These are phyloP conservation scores for Notodonta ziczac DNA, from an alignment of 2,888 invertebrate species.

Conservation along the genomic window DNA sequence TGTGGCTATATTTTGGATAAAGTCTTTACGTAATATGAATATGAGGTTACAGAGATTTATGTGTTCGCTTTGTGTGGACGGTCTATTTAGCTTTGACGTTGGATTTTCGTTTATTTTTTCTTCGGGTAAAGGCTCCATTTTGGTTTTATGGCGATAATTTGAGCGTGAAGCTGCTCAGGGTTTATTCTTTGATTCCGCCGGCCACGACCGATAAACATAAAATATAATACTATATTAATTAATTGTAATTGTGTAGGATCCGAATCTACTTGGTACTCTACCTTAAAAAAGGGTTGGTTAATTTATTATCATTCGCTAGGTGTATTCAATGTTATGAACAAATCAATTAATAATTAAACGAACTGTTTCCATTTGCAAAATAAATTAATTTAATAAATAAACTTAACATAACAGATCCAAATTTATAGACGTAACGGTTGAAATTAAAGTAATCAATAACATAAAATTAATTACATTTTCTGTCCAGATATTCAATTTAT, in stretches of 20 bases:
- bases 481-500: not conserved
- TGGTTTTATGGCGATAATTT: too few relatives aligned
- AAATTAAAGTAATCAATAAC: not conserved
- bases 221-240: too few relatives aligned
- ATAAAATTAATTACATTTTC: not conserved
- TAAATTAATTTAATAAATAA: constrained; percentile 26
- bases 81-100: not conserved
- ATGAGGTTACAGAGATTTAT: not conserved
- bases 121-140: too few relatives aligned
- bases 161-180: too few relatives aligned
- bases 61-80: not conserved
- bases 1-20: not conserved
- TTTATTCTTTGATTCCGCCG: too few relatives aligned
- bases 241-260: too few relatives aligned
- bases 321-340: too few relatives aligned
- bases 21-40: constrained; percentile 6
- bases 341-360: too few relatives aligned
- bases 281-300: too few relatives aligned
- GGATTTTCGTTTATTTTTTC: not conserved
- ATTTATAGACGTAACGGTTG: not conserved
- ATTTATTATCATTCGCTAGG: too few relatives aligned
- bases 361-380: not conserved
- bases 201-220: too few relatives aligned
- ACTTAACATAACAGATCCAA: not conserved
- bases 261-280: too few relatives aligned